Percentiles rank a stretch among this genome's conserved stretches.
These are phyloP conservation scores for Galbula dea DNA, from an alignment of 2,113 vertebrate species.

Conservation along the genomic window DNA sequence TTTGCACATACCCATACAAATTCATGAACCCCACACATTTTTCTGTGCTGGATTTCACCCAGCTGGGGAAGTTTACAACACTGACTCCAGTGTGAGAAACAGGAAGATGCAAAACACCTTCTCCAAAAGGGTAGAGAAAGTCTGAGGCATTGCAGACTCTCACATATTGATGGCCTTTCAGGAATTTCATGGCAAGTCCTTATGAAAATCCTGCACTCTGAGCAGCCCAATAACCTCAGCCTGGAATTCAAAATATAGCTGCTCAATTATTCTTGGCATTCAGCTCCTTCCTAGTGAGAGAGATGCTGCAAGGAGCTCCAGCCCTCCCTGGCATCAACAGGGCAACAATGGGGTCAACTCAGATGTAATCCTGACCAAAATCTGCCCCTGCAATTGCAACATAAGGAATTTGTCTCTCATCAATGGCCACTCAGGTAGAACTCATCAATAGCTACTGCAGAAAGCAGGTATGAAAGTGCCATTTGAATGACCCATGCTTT, in stretches of 20 bases:
- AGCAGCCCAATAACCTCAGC: background rate
- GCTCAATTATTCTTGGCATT: background rate
- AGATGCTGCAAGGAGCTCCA: background rate
- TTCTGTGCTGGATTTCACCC: background rate
- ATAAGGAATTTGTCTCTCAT: background rate
- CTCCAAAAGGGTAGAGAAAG: background rate
- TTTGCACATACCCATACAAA: background rate
- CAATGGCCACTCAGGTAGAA: background rate
- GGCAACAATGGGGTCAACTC: background rate
- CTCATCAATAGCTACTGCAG: background rate
- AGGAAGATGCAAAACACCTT: background rate
- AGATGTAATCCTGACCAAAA: background rate
- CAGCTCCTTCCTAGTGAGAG: background rate
- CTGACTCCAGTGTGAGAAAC: background rate
- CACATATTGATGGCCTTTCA: background rate
- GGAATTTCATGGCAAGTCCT: background rate
- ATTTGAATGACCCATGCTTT: rapidly evolving
- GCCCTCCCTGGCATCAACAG: background rate
- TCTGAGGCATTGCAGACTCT: background rate
- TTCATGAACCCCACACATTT: background rate
- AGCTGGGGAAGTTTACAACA: background rate
- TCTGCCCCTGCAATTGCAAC: background rate
- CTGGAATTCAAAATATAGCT: background rate
- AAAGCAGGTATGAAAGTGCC: background rate
- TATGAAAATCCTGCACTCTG: background rate